phyloP scores from a whole-genome alignment of 2,797 vertebrate genomes.

The Lateolabrax maculatus region DNA sequence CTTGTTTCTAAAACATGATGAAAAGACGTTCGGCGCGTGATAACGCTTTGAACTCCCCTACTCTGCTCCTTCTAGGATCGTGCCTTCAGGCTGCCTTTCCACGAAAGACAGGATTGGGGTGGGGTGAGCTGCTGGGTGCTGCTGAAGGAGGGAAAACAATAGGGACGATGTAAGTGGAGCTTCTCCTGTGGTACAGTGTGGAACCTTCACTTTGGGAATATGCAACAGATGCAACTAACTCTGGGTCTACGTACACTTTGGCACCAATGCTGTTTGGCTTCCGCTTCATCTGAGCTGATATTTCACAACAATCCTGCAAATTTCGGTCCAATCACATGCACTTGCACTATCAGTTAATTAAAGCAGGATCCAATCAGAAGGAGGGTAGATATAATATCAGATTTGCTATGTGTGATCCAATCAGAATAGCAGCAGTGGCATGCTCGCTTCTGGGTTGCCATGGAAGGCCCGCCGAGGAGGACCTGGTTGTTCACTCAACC shows the following conservation, averaged over 20 bases:
- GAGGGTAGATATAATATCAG: constrained; percentile 72
- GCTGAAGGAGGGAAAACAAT: constrained; percentile 55
- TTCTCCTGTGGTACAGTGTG: constrained; percentile 12
- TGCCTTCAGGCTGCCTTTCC: constrained; percentile 78
- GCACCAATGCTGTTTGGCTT: neutral
- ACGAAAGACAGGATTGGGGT: constrained; percentile 69
- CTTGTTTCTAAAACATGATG: constrained; percentile 92
- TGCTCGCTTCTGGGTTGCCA: constrained; percentile 68
- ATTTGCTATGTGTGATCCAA: constrained; percentile 77
- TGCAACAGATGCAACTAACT: constrained; percentile 44
- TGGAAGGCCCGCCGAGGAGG: constrained; percentile 63
- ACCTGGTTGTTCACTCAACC: constrained; percentile 74
- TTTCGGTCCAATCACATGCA: constrained; percentile 71
- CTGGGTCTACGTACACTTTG: neutral
- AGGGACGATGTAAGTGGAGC: constrained; percentile 28
- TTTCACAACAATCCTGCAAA: constrained; percentile 64
- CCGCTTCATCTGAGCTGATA: constrained; percentile 30
- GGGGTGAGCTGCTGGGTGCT: constrained; percentile 57
- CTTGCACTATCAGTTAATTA: constrained; percentile 81
- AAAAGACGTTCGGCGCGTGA: constrained; percentile 85
- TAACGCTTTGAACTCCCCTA: constrained; percentile 88
- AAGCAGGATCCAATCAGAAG: constrained; percentile 78
- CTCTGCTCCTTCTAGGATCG: constrained; percentile 84
- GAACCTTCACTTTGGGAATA: constrained; percentile 23
- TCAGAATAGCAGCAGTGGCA: constrained; percentile 55